Conservation (phyloP, 2,888 invertebrate genomes). For the Pterostichus madidus region DNA sequence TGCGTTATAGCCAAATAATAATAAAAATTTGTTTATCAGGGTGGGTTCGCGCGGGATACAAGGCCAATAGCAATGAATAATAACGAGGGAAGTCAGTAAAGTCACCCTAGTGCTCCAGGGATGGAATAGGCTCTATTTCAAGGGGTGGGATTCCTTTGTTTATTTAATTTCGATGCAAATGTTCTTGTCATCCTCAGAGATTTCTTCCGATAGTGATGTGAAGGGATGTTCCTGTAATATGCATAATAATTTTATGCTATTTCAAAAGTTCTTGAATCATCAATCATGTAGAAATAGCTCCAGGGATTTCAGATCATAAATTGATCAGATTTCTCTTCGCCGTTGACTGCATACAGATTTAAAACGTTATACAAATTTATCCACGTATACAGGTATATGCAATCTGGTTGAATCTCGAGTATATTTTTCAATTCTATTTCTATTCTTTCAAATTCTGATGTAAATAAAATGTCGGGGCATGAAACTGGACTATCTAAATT, state of each 20-base stretch:
- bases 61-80: conserved; percentile 40
- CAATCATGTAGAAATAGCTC: not conserved
- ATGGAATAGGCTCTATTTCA: conserved; percentile 12
- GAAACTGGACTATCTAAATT: too few relatives aligned
- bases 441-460: too few relatives aligned
- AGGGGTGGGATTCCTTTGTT: conserved; percentile 13
- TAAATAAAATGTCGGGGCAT: too few relatives aligned
- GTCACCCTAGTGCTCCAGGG: not conserved
- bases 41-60: conserved; percentile 10
- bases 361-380: too few relatives aligned
- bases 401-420: too few relatives aligned
- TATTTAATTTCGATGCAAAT: conserved; percentile 43
- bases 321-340: conserved; percentile 2
- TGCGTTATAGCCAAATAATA: conserved; percentile 52
- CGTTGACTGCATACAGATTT: too few relatives aligned
- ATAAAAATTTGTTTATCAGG: conserved; percentile 56
- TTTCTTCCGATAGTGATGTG: conserved; percentile 1
- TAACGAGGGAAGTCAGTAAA: not conserved
- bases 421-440: too few relatives aligned
- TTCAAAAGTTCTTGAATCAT: conserved; percentile 24
- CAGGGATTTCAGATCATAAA: not conserved
- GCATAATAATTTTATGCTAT: conserved; percentile 21
- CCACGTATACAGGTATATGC: too few relatives aligned
- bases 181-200: conserved; percentile 7
- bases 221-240: conserved; percentile 1